A percentile compares a stretch with the other conserved stretches of the same genome.
Evolutionary conservation across 1,140 invertebrate genomes (phyloP).

Genomic region (Aphidius gifuensis): DNA sequence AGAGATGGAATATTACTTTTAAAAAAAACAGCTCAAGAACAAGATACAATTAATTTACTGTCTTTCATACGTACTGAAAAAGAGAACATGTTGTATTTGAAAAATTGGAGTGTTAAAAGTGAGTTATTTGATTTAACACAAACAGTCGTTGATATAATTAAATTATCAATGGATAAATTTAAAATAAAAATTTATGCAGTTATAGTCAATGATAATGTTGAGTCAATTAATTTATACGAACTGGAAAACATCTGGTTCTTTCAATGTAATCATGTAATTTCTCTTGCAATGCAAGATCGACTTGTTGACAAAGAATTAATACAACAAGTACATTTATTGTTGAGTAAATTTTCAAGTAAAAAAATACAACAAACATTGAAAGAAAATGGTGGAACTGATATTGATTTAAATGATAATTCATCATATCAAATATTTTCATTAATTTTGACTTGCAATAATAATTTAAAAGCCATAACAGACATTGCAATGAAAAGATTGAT

Average conservation of each 20-base stretch:
- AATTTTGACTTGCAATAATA: neutral
- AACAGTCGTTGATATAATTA: neutral
- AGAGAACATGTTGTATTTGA: neutral
- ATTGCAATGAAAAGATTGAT: neutral
- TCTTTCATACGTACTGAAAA: neutral
- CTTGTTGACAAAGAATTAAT: neutral
- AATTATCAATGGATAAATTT: neutral
- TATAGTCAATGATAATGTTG: neutral
- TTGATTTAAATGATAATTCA: neutral
- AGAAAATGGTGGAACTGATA: neutral
- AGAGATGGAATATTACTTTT: neutral
- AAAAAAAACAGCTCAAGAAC: neutral
- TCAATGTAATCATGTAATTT: neutral
- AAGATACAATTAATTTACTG: neutral
- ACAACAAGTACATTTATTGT: neutral
- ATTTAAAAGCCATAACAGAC: neutral
- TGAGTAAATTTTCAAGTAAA: neutral
- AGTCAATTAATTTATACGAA: neutral
- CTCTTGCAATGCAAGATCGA: neutral
- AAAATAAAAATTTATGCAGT: neutral
- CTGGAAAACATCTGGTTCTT: neutral
- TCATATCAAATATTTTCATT: neutral
- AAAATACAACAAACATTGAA: neutral
- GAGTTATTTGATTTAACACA: neutral
- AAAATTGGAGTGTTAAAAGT: neutral